These are phyloP conservation scores for Babylonia areolata DNA, from an alignment of 1,140 invertebrate genomes.

Conservation along the genomic window DNA sequence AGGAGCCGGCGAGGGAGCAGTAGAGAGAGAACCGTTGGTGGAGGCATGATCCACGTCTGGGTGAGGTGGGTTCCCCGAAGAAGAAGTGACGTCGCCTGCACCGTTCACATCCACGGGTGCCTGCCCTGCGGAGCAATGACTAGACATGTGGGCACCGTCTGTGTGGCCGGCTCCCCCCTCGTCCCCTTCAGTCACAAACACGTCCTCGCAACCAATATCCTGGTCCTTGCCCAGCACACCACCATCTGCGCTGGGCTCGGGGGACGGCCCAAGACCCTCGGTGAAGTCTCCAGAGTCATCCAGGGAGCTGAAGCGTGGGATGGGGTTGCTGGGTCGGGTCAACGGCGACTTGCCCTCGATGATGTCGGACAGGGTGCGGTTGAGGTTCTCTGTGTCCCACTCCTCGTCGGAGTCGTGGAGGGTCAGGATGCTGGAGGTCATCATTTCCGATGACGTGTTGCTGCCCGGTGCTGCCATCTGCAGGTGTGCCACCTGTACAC, in stretches of 20 bases:
- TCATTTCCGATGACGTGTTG: constrained; percentile 36
- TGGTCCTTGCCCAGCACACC: not conserved
- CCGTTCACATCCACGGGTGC: not conserved
- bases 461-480: constrained; percentile 44
- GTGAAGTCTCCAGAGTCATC: not conserved
- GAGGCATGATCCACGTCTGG: not conserved
- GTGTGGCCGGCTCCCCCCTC: not conserved
- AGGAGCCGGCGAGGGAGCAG: not conserved
- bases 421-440: constrained; percentile 48
- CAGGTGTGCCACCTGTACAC: constrained; percentile 67
- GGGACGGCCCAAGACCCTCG: not conserved
- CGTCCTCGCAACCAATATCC: not conserved
- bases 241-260: not conserved
- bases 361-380: constrained; percentile 69
- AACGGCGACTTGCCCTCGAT: constrained; percentile 62
- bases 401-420: constrained; percentile 61
- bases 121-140: not conserved
- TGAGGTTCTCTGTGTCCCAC: constrained; percentile 63
- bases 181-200: not conserved
- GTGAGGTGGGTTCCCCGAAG: not conserved
- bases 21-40: not conserved
- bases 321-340: constrained; percentile 5
- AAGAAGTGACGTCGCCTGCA: not conserved
- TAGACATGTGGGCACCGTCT: not conserved
- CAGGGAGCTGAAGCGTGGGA: constrained; percentile 25